These are phyloP conservation scores for Parus major DNA, from an alignment of 2,113 vertebrate genomes.

Conservation along the genomic window DNA sequence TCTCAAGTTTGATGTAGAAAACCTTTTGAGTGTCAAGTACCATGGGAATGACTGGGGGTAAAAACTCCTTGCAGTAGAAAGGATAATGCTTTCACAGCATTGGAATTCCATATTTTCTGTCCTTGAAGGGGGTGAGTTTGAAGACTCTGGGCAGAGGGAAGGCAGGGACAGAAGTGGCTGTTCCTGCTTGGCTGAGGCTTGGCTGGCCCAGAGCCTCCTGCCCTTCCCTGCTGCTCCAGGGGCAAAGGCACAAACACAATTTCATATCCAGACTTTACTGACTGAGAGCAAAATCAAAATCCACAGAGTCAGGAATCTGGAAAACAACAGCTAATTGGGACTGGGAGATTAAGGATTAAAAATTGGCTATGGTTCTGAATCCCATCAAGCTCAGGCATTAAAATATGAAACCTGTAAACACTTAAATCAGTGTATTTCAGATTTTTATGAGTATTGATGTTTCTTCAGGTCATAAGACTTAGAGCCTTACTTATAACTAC, in stretches of 20 bases:
- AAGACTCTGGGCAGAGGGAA: neutral
- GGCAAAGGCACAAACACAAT: neutral
- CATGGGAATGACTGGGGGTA: neutral
- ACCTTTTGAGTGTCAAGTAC: fast-evolving
- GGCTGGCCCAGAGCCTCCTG: neutral
- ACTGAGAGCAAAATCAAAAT: neutral
- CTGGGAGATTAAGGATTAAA: neutral
- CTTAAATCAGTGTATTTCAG: neutral
- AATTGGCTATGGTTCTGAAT: neutral
- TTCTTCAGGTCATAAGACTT: neutral
- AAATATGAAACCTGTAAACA: neutral
- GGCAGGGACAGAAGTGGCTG: neutral
- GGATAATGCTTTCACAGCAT: neutral
- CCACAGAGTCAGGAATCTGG: fast-evolving
- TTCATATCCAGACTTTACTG: too few relatives aligned
- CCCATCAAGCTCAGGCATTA: neutral
- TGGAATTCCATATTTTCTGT: neutral
- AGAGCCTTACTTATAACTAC: neutral
- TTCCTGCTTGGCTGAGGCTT: neutral
- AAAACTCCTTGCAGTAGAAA: neutral
- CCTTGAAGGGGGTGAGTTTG: neutral
- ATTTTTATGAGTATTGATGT: neutral
- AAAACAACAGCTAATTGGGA: neutral
- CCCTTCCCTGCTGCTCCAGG: neutral
- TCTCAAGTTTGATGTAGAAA: neutral